Percentiles rank a stretch among this genome's conserved stretches.
phyloP scores from a whole-genome alignment of 2,113 vertebrate genomes.

The Pteruthius melanotis region DNA sequence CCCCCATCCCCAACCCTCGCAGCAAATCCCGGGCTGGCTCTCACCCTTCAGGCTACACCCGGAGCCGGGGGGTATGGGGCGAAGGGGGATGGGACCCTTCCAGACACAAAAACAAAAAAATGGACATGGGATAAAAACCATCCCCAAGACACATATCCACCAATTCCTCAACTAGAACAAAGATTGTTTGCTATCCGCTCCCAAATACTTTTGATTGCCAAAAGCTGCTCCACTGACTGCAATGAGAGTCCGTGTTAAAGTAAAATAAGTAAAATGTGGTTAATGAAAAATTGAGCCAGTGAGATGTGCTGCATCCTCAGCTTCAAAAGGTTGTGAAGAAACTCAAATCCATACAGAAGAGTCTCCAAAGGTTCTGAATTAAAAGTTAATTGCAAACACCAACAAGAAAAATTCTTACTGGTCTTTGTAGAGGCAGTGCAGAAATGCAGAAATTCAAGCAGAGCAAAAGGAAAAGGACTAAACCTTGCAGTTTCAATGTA shows the following conservation, averaged over 20 bases:
- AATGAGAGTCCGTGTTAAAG: neutral
- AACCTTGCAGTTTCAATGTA: neutral
- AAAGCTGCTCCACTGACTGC: neutral
- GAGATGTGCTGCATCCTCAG: neutral
- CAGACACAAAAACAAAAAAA: neutral
- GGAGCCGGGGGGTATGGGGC: too few relatives aligned
- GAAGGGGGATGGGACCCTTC: neutral
- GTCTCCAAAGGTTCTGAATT: neutral
- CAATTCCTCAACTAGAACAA: neutral
- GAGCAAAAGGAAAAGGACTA: neutral
- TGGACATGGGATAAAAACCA: neutral
- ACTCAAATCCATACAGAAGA: neutral
- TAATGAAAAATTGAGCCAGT: neutral
- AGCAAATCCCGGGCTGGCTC: neutral
- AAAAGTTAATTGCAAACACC: neutral
- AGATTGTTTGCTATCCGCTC: neutral
- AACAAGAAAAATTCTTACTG: neutral
- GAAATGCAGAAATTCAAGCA: neutral
- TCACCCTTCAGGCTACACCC: neutral
- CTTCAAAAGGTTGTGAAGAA: neutral
- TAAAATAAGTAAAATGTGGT: neutral
- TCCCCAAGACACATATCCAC: neutral
- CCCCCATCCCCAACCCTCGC: accelerated
- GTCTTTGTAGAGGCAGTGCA: neutral
- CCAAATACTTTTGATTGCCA: neutral